phyloP scores from a whole-genome alignment of 1,140 invertebrate genomes.

The Chironomus tepperi region DNA sequence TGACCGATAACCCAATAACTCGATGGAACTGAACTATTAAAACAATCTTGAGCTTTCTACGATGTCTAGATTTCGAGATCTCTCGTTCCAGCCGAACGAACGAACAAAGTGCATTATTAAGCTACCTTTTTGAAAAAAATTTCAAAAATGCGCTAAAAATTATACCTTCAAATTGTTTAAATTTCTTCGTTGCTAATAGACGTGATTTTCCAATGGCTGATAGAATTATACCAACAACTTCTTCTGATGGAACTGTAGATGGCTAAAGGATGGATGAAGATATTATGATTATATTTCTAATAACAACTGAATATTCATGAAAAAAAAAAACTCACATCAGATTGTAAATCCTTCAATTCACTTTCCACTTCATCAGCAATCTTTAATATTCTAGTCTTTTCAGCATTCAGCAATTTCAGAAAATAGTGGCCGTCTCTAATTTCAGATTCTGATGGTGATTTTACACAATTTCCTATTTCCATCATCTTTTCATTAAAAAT shows the following conservation, averaged over 20 bases:
- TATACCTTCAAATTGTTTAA: slow-evolving; percentile 84
- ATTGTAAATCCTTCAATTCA: slow-evolving; percentile 49
- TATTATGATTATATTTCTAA: too few species aligned
- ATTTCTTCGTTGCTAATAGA: slow-evolving; percentile 81
- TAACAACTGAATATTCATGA: neutral
- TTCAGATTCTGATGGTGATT: slow-evolving; percentile 30
- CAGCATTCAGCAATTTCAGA: slow-evolving; percentile 58
- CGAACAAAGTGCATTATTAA: too few species aligned
- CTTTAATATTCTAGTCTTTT: slow-evolving; percentile 57
- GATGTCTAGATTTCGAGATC: too few species aligned
- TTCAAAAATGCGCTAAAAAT: neutral
- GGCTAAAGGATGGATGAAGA: neutral
- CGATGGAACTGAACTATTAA: too few species aligned
- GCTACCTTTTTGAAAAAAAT: too few species aligned
- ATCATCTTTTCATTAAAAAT: neutral
- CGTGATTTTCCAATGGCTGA: slow-evolving; percentile 86
- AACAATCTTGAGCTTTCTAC: too few species aligned
- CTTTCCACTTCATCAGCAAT: slow-evolving; percentile 59
- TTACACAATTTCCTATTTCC: slow-evolving; percentile 27
- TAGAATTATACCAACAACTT: slow-evolving; percentile 70
- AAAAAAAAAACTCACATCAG: slow-evolving; percentile 27
- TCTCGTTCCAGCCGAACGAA: too few species aligned
- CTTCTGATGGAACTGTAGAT: slow-evolving; percentile 50
- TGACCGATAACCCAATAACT: too few species aligned
- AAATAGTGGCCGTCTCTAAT: slow-evolving; percentile 68